phyloP scores from a whole-genome alignment of 2,888 invertebrate species.

The Aporophyla nigra region DNA sequence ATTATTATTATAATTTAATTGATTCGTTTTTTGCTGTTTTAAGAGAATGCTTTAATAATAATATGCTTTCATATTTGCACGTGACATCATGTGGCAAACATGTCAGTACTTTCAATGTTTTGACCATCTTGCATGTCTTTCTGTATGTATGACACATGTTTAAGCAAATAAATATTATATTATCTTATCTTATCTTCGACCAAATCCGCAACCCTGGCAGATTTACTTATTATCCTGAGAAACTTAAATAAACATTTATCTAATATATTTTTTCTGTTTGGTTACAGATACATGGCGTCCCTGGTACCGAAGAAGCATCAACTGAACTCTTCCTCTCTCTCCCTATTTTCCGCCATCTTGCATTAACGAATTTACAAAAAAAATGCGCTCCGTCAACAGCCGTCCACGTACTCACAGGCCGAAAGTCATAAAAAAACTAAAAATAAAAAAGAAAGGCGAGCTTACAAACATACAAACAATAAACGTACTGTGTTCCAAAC shows the following conservation, averaged over 20 bases:
- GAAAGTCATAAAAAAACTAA: slow-evolving; percentile 77
- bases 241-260: not conserved
- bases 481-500: slow-evolving; percentile 77
- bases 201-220: no score
- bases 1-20: no score
- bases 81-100: no score
- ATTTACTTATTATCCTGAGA: not conserved
- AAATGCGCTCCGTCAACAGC: slow-evolving; percentile 82
- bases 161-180: no score
- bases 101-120: no score
- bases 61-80: no score
- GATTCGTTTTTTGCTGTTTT: no score
- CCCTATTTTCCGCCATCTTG: slow-evolving; percentile 67
- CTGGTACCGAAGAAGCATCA: slow-evolving; percentile 69
- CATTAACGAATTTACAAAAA: slow-evolving; percentile 70
- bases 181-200: no score
- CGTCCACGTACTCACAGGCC: slow-evolving; percentile 78
- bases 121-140: no score
- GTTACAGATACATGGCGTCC: slow-evolving; percentile 83
- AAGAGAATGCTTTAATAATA: no score
- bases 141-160: no score
- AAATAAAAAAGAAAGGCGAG: slow-evolving; percentile 86
- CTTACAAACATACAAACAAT: slow-evolving; percentile 76
- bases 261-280: slow-evolving; percentile 64
- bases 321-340: slow-evolving; percentile 50